Evolutionary conservation across 2,113 vertebrate genomes (phyloP), one percentile per base, ranked within the genome.

Genomic region (Heterotis niloticus): DNA sequence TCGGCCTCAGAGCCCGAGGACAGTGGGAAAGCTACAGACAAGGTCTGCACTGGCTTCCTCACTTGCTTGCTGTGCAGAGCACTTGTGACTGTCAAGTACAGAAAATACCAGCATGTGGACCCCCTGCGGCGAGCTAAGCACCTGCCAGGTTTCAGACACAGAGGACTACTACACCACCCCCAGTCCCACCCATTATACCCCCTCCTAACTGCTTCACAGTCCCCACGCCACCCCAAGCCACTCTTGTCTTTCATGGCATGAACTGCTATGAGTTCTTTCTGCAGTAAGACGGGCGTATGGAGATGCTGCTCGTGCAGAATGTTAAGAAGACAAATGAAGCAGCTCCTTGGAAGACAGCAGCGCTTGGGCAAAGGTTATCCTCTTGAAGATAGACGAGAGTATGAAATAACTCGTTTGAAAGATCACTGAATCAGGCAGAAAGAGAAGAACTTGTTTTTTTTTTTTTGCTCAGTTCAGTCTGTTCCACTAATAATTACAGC

Each of bases 341-440:
- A 64, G 86, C 80, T 75, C 52, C n/a, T 20, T 71, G 52, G 70
- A 82, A 64, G 78, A 75, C 74, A 66, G 70, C 78, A 51, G 72
- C 73, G 76, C 72, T 77, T 82, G 77, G 52, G 52, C 67, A 72
- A 73, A 76, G 80, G 78, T 82, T 85, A 81, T 82, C 81, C 67
- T 82, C 81, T 82, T 80, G 66, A 75, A 81, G 13, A 23, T 84
- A 83, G 82, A 79, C 80, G 76, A 83, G 78, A 80, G 79, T 64
- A 66, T 64, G 51, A 76, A 89, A 90, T 91, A 91, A 91, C 88
- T 90, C 86, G 88, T 88, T 87, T 77, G 85, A 82, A 59, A 59
- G 16, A 59, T 59, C 57, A 10, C 9, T 12, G 76, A 79, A 44
- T 78, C 81, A 88, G 88, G 87, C 77, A 81, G 74, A 68, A 57